phyloP scores from a whole-genome alignment of 2,113 vertebrate genomes.

The Hirundichthys speculiger region DNA sequence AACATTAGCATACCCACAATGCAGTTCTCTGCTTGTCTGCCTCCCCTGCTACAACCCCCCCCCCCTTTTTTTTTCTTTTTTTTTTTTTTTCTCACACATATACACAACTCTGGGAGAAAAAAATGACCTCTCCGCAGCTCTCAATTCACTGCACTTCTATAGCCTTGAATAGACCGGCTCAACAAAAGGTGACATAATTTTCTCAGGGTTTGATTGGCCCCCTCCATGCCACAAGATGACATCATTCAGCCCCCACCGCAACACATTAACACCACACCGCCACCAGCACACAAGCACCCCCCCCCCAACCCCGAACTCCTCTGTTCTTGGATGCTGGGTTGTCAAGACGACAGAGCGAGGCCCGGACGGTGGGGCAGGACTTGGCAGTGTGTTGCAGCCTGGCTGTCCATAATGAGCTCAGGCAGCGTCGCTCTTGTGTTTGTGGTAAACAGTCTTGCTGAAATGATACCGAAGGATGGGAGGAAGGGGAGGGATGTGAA shows the following conservation, averaged over 20 bases:
- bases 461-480: slow-evolving; percentile 60
- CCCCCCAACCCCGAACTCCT: slow-evolving; percentile 24
- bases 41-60: slow-evolving; percentile 39
- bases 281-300: slow-evolving; percentile 23
- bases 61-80: slow-evolving; percentile 30
- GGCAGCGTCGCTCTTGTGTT: slow-evolving; percentile 69
- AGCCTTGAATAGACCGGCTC: slow-evolving; percentile 86
- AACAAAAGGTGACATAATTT: slow-evolving; percentile 90
- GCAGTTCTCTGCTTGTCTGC: slow-evolving; percentile 60
- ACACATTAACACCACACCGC: slow-evolving; percentile 33
- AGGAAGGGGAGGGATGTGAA: slow-evolving; percentile 24
- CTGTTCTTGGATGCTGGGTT: slow-evolving; percentile 84
- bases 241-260: slow-evolving; percentile 72
- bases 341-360: slow-evolving; percentile 81
- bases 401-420: slow-evolving; percentile 75
- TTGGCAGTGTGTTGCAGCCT: slow-evolving; percentile 74
- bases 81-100: slow-evolving; percentile 47
- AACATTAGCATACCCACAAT: slow-evolving; percentile 84
- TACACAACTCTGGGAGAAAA: slow-evolving; percentile 64
- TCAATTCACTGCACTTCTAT: slow-evolving; percentile 88
- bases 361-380: slow-evolving; percentile 77
- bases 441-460: slow-evolving; percentile 76
- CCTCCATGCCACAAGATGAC: slow-evolving; percentile 79
- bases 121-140: slow-evolving; percentile 83
- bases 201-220: slow-evolving; percentile 84